Evolutionary conservation across 2,797 vertebrate species (phyloP).

Genomic region (Acrossocheilus fasciatus): DNA sequence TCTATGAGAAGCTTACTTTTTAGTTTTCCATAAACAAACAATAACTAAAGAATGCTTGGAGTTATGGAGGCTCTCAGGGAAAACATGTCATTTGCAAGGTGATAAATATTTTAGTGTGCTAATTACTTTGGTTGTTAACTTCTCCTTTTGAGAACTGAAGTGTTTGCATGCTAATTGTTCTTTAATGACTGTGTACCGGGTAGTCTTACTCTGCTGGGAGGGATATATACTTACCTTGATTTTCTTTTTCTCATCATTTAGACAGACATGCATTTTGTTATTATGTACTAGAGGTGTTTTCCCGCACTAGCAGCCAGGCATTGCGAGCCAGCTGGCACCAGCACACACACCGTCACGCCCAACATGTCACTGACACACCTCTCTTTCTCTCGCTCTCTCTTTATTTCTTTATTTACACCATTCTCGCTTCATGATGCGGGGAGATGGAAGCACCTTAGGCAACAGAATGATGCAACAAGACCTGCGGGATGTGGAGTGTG

Average conservation of each 20-base stretch:
- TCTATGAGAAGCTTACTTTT: conserved; percentile 1
- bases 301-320: conserved; percentile 40
- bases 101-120: conserved; percentile 60
- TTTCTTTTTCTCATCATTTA: conserved; percentile 36
- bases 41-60: conserved; percentile 41
- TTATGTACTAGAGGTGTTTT: conserved; percentile 40
- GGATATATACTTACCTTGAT: conserved; percentile 30
- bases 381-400: conserved; percentile 38
- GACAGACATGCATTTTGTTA: conserved; percentile 26
- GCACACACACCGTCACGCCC: conserved; percentile 35
- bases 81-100: conserved; percentile 53
- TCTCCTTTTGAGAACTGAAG: conserved; percentile 50
- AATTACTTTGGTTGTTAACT: conserved; percentile 57
- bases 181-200: conserved; percentile 53
- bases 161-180: conserved; percentile 57
- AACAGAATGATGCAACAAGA: conserved; percentile 62
- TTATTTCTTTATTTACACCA: conserved; percentile 55
- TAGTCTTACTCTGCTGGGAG: conserved; percentile 43
- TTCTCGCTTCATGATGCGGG: conserved; percentile 42
- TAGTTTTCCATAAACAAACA: conserved; percentile 43
- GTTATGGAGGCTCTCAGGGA: conserved; percentile 47
- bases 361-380: conserved; percentile 45
- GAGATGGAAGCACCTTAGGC: conserved; percentile 60
- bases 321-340: conserved; percentile 56
- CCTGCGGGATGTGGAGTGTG: conserved; percentile 62